A percentile compares a stretch with the other conserved stretches of the same genome.
Evolutionary conservation across 2,113 vertebrate species (phyloP).

Genomic region (Notarius quadriscutis): DNA sequence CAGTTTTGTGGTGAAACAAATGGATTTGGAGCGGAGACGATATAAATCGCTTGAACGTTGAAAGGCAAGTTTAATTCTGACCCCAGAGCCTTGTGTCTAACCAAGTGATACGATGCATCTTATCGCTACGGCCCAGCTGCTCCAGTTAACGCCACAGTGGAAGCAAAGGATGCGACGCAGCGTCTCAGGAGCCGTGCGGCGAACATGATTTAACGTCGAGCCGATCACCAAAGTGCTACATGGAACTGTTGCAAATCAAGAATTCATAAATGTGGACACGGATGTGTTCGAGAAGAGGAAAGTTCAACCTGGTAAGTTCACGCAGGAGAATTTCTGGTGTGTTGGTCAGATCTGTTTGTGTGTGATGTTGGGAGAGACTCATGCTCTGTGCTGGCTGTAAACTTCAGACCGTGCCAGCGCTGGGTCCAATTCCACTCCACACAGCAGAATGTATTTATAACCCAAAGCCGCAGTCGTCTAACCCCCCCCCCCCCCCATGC

Average conservation of each 20-base stretch:
- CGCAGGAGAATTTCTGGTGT: background rate
- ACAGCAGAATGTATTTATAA: conserved; percentile 81
- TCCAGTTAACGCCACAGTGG: background rate
- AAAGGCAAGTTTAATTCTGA: too few species aligned
- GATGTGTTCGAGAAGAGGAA: background rate
- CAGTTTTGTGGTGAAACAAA: too few species aligned
- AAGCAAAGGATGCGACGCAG: background rate
- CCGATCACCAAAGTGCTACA: background rate
- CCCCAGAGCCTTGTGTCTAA: background rate
- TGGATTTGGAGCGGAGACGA: too few species aligned
- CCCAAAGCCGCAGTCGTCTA: conserved; percentile 56
- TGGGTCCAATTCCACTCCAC: conserved; percentile 68
- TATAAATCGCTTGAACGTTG: too few species aligned
- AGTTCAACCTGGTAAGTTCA: background rate
- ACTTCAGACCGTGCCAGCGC: conserved; percentile 62
- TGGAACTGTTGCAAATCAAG: background rate
- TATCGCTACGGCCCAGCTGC: background rate
- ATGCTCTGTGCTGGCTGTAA: conserved; percentile 48
- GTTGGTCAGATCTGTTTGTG: background rate
- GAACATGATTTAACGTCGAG: background rate
- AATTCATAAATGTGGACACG: background rate
- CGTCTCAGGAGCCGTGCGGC: background rate
- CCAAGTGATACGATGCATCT: background rate
- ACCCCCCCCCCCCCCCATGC: background rate
- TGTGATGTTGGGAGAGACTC: background rate